These are phyloP conservation scores for Seriola rivoliana DNA, from an alignment of 2,113 vertebrate species.

Conservation along the genomic window DNA sequence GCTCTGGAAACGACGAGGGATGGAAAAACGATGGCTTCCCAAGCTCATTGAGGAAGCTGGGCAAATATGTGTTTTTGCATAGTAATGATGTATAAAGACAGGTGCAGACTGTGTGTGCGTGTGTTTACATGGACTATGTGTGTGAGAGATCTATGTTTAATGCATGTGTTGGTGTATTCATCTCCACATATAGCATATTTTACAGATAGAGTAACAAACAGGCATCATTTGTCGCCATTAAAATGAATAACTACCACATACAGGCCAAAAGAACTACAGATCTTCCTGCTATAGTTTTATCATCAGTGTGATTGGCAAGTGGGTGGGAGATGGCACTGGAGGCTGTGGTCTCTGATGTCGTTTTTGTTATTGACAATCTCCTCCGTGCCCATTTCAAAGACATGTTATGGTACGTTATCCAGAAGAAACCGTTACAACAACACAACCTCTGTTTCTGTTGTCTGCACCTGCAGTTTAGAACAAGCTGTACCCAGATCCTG, in stretches of 20 bases:
- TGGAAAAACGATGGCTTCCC: constrained; percentile 28
- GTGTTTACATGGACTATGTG: constrained; percentile 19
- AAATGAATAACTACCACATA: neutral
- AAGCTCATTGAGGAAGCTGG: constrained; percentile 48
- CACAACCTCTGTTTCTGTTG: constrained; percentile 25
- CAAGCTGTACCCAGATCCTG: constrained; percentile 30
- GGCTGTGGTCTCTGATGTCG: constrained; percentile 38
- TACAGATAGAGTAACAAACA: constrained; percentile 32
- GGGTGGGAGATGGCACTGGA: constrained; percentile 44
- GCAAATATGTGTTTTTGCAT: constrained; percentile 70
- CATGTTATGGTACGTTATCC: constrained; percentile 11
- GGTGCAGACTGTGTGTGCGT: constrained; percentile 60
- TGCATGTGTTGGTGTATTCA: constrained; percentile 41
- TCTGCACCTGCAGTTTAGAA: constrained; percentile 32
- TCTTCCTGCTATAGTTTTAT: constrained; percentile 28
- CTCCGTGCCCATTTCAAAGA: constrained; percentile 29
- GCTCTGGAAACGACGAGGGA: neutral
- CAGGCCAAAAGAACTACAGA: constrained; percentile 28
- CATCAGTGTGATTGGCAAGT: constrained; percentile 37
- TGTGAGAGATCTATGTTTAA: constrained; percentile 53
- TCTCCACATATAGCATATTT: constrained; percentile 30
- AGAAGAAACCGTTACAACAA: constrained; percentile 7
- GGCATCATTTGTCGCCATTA: constrained; percentile 25
- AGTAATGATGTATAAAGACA: constrained; percentile 66
- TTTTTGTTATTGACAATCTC: constrained; percentile 56